phyloP scores from a whole-genome alignment of 2,797 vertebrate species.

The Oreonectes daqikongensis region DNA sequence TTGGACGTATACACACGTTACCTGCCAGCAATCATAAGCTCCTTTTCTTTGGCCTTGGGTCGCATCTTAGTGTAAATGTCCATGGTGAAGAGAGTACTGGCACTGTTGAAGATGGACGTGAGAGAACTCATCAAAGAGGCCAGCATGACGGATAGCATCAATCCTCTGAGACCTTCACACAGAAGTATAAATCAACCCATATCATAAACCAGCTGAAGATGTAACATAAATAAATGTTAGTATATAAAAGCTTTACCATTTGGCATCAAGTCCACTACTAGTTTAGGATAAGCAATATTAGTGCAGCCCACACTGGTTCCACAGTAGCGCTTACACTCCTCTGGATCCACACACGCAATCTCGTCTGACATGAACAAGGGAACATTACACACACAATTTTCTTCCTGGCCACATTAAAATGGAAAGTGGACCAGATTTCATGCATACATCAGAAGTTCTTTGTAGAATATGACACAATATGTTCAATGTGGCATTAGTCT shows the following conservation, averaged over 20 bases:
- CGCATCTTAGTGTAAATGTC: slow-evolving; percentile 92
- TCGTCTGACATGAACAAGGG: slow-evolving; percentile 72
- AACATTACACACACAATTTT: background rate
- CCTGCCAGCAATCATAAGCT: slow-evolving; percentile 93
- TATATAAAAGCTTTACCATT: slow-evolving; percentile 74
- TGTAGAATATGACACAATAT: background rate
- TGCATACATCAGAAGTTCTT: background rate
- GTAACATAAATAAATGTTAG: background rate
- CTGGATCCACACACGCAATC: slow-evolving; percentile 85
- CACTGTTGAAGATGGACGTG: slow-evolving; percentile 96
- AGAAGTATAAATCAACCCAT: background rate
- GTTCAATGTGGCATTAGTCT: background rate
- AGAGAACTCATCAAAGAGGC: slow-evolving; percentile 97
- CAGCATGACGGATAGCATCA: slow-evolving; percentile 97
- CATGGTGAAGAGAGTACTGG: slow-evolving; percentile 95
- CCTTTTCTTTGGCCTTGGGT: slow-evolving; percentile 77
- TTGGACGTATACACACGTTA: slow-evolving; percentile 53
- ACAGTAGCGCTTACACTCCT: slow-evolving; percentile 74
- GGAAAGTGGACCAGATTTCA: background rate
- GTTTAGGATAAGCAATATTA: slow-evolving; percentile 91
- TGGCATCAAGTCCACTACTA: slow-evolving; percentile 95
- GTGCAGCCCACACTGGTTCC: slow-evolving; percentile 85
- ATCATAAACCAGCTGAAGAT: background rate
- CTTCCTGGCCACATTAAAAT: background rate
- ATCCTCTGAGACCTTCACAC: slow-evolving; percentile 86